phyloP scores from a whole-genome alignment of 2,797 vertebrate species.

The Clamator glandarius region DNA sequence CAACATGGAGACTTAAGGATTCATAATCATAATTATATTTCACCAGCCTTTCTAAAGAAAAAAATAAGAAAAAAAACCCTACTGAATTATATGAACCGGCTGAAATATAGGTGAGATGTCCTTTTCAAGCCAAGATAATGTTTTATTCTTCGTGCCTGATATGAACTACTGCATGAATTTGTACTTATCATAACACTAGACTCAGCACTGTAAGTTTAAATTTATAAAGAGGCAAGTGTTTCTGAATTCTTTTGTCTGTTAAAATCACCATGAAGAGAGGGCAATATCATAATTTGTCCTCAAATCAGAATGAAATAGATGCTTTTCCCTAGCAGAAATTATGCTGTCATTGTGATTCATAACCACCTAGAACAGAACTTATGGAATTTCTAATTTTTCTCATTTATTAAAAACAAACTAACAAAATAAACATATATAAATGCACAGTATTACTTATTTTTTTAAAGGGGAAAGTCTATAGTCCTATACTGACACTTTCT shows the following conservation, averaged over 20 bases:
- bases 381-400: not conserved
- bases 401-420: not conserved
- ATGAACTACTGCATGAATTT: not conserved
- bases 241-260: not conserved
- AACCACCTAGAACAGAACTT: not conserved
- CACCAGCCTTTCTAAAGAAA: not conserved
- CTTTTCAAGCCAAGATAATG: not conserved
- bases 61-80: not conserved
- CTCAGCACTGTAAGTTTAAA: not conserved
- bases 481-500: not conserved
- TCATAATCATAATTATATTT: not conserved
- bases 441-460: not conserved
- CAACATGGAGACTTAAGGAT: not conserved
- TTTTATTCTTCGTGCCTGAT: not conserved
- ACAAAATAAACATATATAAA: not conserved
- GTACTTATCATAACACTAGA: not conserved
- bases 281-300: not conserved
- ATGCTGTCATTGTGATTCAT: not conserved
- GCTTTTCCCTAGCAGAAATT: not conserved
- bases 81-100: not conserved
- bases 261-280: not conserved
- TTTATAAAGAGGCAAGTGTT: not conserved
- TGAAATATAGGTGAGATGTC: not conserved
- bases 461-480: not conserved
- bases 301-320: not conserved